Conservation (phyloP, 2,888 invertebrate species). For the Torymus aiolomorphi region DNA sequence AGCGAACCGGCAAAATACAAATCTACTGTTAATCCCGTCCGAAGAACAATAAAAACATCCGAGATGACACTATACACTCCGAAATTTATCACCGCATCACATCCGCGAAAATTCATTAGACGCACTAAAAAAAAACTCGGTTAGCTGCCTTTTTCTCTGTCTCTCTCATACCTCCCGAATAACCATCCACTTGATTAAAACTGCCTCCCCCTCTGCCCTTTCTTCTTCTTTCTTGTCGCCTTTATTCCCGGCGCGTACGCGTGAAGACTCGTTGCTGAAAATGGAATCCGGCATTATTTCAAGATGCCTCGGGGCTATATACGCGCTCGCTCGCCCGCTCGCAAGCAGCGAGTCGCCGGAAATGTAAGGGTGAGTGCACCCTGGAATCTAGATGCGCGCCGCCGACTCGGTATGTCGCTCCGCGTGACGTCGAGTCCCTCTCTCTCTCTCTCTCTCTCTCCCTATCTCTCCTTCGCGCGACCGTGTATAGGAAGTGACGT, state of each 20-base stretch:
- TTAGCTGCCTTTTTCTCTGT: no score
- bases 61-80: no score
- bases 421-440: conserved; percentile 32
- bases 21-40: no score
- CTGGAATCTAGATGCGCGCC: conserved; percentile 58
- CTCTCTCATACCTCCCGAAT: conserved; percentile 37
- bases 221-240: conserved; percentile 3
- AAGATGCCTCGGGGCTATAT: conserved; percentile 44
- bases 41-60: no score
- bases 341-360: conserved; percentile 49
- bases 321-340: neutral
- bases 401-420: conserved; percentile 43
- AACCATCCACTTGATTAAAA: conserved; percentile 40
- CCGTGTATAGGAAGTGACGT: conserved; percentile 46
- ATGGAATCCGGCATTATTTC: conserved; percentile 55
- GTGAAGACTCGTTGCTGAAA: conserved; percentile 47
- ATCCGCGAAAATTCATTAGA: no score
- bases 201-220: conserved; percentile 1
- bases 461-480: neutral
- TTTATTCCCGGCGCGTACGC: conserved; percentile 45
- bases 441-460: neutral
- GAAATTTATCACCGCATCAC: no score
- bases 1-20: no score
- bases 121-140: neutral
- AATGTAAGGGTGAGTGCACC: conserved; percentile 57